A percentile compares a stretch with the other conserved stretches of the same genome.
phyloP scores from a whole-genome alignment of 2,888 invertebrate species.

The Caenorhabditis virilis region DNA sequence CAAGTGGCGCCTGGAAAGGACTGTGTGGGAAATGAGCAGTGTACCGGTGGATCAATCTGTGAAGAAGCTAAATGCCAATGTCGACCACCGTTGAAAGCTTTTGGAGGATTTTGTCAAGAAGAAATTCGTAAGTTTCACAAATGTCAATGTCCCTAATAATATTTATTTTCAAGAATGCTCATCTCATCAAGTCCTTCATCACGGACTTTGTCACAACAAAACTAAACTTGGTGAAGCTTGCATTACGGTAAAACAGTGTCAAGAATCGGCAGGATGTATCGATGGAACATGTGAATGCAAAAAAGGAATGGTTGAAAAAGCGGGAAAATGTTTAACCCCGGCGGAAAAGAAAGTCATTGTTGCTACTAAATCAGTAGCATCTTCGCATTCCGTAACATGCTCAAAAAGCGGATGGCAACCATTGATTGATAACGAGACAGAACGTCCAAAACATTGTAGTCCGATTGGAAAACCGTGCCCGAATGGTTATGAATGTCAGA shows the following conservation, averaged over 20 bases:
- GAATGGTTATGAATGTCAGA: conserved; percentile 41
- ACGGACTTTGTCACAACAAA: conserved; percentile 42
- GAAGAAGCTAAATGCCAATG: conserved; percentile 44
- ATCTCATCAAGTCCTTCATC: conserved; percentile 35
- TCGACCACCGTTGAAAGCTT: conserved; percentile 35
- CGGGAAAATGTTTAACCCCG: conserved; percentile 34
- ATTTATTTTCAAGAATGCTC: conserved; percentile 30
- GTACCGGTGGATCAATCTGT: conserved; percentile 52
- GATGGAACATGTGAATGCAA: conserved; percentile 50
- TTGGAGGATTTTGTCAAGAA: conserved; percentile 49
- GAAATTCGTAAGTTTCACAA: conserved; percentile 29
- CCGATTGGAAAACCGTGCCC: conserved; percentile 43
- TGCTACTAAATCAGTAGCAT: neutral
- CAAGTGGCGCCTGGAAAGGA: conserved; percentile 40
- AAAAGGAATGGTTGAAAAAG: conserved; percentile 44
- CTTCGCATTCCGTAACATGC: conserved; percentile 28
- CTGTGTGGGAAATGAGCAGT: conserved; percentile 48
- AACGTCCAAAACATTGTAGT: conserved; percentile 43
- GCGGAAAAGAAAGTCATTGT: conserved; percentile 19
- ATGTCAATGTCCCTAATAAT: neutral
- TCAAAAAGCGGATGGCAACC: conserved; percentile 45
- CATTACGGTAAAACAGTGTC: conserved; percentile 40
- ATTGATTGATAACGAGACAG: conserved; percentile 38
- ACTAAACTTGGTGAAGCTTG: conserved; percentile 41
- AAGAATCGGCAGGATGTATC: conserved; percentile 40